phyloP scores from a whole-genome alignment of 2,113 vertebrate genomes.

The Halcyon senegalensis region DNA sequence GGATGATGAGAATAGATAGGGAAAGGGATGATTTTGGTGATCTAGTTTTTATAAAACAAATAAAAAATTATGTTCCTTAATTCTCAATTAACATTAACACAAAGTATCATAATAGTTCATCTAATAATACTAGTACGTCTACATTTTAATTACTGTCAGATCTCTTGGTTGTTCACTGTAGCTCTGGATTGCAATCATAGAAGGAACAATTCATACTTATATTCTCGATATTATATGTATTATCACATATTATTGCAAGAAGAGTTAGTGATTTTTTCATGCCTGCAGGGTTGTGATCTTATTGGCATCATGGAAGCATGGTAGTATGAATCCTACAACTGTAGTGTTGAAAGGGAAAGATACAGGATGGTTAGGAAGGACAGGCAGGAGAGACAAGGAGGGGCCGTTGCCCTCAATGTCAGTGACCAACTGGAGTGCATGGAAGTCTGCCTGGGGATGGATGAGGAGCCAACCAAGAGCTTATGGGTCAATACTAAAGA shows the following conservation, averaged over 20 bases:
- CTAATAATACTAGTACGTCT: not conserved
- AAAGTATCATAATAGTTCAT: not conserved
- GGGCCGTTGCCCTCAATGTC: not conserved
- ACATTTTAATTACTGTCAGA: not conserved
- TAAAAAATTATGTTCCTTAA: not conserved
- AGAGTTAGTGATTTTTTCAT: not conserved
- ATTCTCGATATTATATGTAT: not conserved
- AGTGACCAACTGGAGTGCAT: not conserved
- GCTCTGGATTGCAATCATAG: not conserved
- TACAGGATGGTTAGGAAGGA: not conserved
- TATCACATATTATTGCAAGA: not conserved
- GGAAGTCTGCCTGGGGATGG: not conserved
- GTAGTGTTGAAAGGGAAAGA: not conserved
- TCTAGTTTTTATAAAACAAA: not conserved
- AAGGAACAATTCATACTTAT: not conserved
- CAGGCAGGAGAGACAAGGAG: not conserved
- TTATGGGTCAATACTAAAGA: not conserved
- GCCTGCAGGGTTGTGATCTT: not conserved
- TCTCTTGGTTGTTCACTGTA: not conserved
- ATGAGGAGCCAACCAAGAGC: not conserved
- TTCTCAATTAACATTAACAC: not conserved
- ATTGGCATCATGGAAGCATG: not conserved
- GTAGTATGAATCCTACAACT: not conserved
- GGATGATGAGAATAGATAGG: not conserved
- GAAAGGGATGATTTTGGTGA: not conserved